Evolutionary conservation across 2,113 vertebrate genomes (phyloP), one percentile per base, ranked within the genome.

Genomic region (Acinonyx jubatus): DNA sequence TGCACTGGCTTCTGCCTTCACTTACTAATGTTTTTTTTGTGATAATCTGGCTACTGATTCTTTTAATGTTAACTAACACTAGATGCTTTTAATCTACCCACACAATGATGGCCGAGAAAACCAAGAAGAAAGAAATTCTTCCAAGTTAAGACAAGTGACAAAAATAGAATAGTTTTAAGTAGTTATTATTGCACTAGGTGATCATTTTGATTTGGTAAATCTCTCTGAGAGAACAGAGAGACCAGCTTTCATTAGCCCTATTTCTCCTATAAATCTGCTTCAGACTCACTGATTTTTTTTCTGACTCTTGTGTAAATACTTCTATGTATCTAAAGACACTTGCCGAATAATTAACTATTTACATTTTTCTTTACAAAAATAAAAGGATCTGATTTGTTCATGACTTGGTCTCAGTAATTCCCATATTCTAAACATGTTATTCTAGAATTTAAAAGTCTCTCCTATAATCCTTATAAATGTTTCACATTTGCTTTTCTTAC

Each of bases 401-500:
- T 88, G 48, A 88, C n/a, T 74, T 66, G 23, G 57, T 90, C 27
- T 52, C 80, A 68, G 48, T 18, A 61, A 92, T 63, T 87, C 23
- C 36, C 88, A 7, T 50, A 52, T 66, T 87, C 83, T 83, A 78
- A 94, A 74, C 25, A 84, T 82, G 27, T 93, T 81, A 69, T 74
- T 96, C 71, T 74, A 81, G 31, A 85, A 87, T 82, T 89, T 9
- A 38, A 68, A 90, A 93, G 71, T 73, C 16, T 94, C 80, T 61
- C 55, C n/a, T 45, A n/a, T 25, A 81, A 93, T 83, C 57, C 36
- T 82, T 45, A 61, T 45, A 57, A 86, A 57, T 87, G 45, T 48
- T 93, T 94, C 68, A 50, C 16, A 79, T 36, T 92, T 96, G 55
- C 45, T 78, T 90, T 80, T 69, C 27, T 50, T 55, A 73, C 21